phyloP scores from a whole-genome alignment of 2,113 vertebrate genomes.

The Pachypanchax playfairii region DNA sequence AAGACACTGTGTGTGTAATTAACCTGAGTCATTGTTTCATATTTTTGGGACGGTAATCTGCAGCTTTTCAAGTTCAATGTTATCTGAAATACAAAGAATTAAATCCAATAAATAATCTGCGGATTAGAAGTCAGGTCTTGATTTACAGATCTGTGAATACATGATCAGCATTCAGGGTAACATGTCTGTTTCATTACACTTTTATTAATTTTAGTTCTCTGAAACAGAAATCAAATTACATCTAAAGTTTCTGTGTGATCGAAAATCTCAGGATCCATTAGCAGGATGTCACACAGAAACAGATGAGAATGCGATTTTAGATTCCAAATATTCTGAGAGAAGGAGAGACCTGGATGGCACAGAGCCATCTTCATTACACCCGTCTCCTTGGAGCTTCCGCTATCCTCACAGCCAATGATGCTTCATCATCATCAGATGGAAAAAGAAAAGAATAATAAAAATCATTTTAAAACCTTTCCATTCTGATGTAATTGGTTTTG shows the following conservation, averaged over 20 bases:
- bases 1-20: too few relatives aligned
- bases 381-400: slow-evolving; percentile 13
- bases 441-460: too few relatives aligned
- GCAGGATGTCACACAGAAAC: slow-evolving; percentile 16
- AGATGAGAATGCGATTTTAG: slow-evolving; percentile 48
- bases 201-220: not conserved
- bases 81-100: too few relatives aligned
- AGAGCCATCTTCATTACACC: slow-evolving; percentile 23
- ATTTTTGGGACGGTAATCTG: too few relatives aligned
- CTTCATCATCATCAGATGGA: too few relatives aligned
- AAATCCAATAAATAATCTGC: too few relatives aligned
- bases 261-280: slow-evolving; percentile 35
- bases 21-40: too few relatives aligned
- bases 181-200: not conserved
- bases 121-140: not conserved
- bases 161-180: not conserved
- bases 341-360: slow-evolving; percentile 40
- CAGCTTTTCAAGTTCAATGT: too few relatives aligned
- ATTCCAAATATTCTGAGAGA: slow-evolving; percentile 15
- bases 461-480: too few relatives aligned
- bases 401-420: slow-evolving; percentile 26
- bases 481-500: slow-evolving; percentile 1
- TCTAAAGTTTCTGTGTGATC: slow-evolving; percentile 1
- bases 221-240: slow-evolving; percentile 17
- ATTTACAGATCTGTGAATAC: not conserved